Conservation (phyloP, 2,113 vertebrate genomes). For the Oxyruncus cristatus region DNA sequence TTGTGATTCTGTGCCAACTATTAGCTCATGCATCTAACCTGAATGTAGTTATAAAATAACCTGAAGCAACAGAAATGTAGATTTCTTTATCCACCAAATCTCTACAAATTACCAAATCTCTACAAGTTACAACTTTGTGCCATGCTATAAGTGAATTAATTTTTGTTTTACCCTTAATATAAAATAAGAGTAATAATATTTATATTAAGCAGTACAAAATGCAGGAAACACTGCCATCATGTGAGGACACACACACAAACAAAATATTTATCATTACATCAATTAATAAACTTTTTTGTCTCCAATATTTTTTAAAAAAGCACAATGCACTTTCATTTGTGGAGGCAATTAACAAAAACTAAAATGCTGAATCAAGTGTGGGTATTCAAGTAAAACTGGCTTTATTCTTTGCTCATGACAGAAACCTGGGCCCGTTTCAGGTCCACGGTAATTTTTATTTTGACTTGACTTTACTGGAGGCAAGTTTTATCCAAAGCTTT, state of each 20-base stretch:
- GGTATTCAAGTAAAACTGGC: not conserved
- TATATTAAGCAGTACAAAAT: not conserved
- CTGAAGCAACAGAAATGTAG: not conserved
- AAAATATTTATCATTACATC: not conserved
- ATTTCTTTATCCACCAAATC: not conserved
- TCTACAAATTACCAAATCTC: not conserved
- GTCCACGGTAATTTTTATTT: not conserved
- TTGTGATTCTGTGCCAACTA: slow-evolving; percentile 6
- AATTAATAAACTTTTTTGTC: not conserved
- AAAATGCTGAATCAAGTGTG: not conserved
- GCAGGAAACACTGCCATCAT: not conserved
- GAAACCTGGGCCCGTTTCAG: not conserved
- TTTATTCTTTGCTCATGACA: not conserved
- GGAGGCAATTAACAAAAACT: not conserved
- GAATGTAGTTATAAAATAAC: not conserved
- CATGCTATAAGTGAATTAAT: not conserved
- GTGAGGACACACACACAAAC: not conserved
- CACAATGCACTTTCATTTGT: not conserved
- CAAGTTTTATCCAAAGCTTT: not conserved
- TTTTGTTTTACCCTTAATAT: not conserved
- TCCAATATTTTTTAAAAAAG: not conserved
- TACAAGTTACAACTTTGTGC: not conserved
- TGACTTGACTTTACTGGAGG: not conserved
- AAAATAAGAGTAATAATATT: not conserved
- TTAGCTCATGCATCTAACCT: slow-evolving; percentile 18